Evolutionary conservation across 2,113 vertebrate species (phyloP).

Genomic region (Rhinichthys klamathensis): DNA sequence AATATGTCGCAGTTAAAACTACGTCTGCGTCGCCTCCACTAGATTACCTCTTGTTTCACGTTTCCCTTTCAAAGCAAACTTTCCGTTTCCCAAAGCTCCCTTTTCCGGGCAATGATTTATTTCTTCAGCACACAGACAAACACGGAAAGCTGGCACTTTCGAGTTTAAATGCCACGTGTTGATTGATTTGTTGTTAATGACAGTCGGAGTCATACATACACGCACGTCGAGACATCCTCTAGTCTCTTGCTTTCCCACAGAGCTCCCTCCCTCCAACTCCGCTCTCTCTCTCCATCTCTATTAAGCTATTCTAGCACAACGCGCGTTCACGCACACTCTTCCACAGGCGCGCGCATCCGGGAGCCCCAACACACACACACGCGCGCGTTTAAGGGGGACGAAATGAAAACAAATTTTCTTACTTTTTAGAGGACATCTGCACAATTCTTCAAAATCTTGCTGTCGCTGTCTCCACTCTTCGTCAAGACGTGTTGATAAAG

Average conservation of each 20-base stretch:
- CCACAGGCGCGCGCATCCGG: slow-evolving; percentile 55
- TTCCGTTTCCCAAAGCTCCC: slow-evolving; percentile 59
- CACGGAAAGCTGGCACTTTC: slow-evolving; percentile 60
- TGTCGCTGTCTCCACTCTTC: slow-evolving; percentile 74
- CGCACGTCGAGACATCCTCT: slow-evolving; percentile 56
- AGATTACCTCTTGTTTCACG: slow-evolving; percentile 59
- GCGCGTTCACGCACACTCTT: slow-evolving; percentile 52
- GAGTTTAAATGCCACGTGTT: slow-evolving; percentile 74
- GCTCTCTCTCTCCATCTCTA: slow-evolving; percentile 43
- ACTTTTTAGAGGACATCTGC: slow-evolving; percentile 79
- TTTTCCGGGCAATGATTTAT: slow-evolving; percentile 62
- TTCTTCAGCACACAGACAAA: slow-evolving; percentile 55
- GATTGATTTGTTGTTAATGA: slow-evolving; percentile 81
- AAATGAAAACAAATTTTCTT: slow-evolving; percentile 79
- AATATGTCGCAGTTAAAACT: slow-evolving; percentile 23
- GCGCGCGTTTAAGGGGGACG: slow-evolving; percentile 56
- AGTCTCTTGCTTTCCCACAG: slow-evolving; percentile 34
- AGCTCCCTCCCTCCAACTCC: slow-evolving; percentile 44
- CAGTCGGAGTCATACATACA: slow-evolving; percentile 68
- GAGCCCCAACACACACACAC: slow-evolving; percentile 66
- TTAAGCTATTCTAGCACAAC: slow-evolving; percentile 53
- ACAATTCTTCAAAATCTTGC: slow-evolving; percentile 76
- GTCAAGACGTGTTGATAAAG: slow-evolving; percentile 70
- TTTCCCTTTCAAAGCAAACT: slow-evolving; percentile 65
- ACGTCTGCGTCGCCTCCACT: slow-evolving; percentile 12